These are phyloP conservation scores for Rafetus swinhoei DNA, from an alignment of 2,113 vertebrate genomes.

Conservation along the genomic window DNA sequence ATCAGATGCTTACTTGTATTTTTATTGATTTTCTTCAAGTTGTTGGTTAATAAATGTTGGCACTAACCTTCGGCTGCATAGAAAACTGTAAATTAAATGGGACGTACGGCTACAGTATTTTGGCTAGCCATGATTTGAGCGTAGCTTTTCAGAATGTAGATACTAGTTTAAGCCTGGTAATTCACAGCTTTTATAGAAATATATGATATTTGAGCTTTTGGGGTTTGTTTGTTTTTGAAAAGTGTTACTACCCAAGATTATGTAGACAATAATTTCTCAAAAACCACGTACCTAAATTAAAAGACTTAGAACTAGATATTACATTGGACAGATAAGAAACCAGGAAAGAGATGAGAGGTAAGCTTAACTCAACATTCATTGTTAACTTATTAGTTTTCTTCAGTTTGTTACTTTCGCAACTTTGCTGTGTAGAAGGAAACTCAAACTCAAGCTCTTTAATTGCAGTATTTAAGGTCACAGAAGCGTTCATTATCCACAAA, in stretches of 20 bases:
- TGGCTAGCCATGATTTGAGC: not conserved
- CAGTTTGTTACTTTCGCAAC: not conserved
- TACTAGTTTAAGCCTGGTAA: not conserved
- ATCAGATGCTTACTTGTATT: not conserved
- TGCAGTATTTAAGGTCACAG: not conserved
- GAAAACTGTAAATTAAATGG: not conserved
- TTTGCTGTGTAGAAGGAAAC: not conserved
- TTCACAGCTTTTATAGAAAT: not conserved
- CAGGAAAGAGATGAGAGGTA: not conserved
- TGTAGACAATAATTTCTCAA: not conserved
- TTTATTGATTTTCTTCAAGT: not conserved
- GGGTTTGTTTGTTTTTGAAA: not conserved
- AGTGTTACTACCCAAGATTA: not conserved
- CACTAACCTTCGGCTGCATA: not conserved
- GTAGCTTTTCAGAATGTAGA: not conserved
- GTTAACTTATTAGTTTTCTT: not conserved
- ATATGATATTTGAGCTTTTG: not conserved
- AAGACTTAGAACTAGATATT: not conserved
- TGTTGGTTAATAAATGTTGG: not conserved
- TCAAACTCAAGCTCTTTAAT: not conserved
- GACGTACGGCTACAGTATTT: not conserved
- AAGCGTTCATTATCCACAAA: not conserved
- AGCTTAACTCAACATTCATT: not conserved
- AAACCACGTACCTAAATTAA: not conserved
- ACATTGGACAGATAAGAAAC: not conserved